Base-by-base conservation (phyloP, 2,888 invertebrate species). In the Philereme vetulata region DNA sequence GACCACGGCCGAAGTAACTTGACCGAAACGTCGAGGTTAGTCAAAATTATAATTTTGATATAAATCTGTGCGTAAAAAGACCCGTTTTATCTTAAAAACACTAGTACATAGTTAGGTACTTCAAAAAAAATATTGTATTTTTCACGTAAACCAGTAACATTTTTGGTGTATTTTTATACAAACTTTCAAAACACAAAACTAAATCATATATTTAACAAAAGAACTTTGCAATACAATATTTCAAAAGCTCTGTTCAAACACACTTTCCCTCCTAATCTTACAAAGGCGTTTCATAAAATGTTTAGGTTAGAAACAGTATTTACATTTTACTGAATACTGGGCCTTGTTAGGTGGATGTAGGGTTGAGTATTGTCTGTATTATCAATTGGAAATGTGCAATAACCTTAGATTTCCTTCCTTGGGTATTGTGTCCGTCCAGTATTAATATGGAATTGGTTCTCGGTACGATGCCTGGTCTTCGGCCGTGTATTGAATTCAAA, bases 361-460 rank as follows among this genome's bases (percentile, higher is more conserved):
- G 38, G 57, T 43, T 54, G 53, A 51, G 10, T 46, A 44, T 62
- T 43, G 62, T 46, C n/a, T 49, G 38, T 34, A 33, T 46, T 59
- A 47, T 49, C 51, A 51, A 58, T 57, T 59, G 53, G 56, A 60
- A 65, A 62, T 62, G 67, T 67, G 67, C 68, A 71, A 68, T 68
- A 66, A 64, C 59, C 62, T 53, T 50, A 60, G 60, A 61, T 65
- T 64, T 60, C 51, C 60, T 61, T 53, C 40, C 60, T 48, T 42
- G 44, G 55, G 56, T 66, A 69, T 69, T 64, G 71, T 64, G 68
- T 64, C 56, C 64, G 68, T 64, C 56, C 64, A 52, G 61, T 64
- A 64, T 68, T 67, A 64, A 63, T 65, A 63, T 60, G 63, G 52
- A 63, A 68, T 70, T 70, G 68, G 62, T 61, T 60, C 47, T 51